Evolutionary conservation across 2,888 invertebrate genomes (phyloP).

Genomic region (Perizoma affinitatum): DNA sequence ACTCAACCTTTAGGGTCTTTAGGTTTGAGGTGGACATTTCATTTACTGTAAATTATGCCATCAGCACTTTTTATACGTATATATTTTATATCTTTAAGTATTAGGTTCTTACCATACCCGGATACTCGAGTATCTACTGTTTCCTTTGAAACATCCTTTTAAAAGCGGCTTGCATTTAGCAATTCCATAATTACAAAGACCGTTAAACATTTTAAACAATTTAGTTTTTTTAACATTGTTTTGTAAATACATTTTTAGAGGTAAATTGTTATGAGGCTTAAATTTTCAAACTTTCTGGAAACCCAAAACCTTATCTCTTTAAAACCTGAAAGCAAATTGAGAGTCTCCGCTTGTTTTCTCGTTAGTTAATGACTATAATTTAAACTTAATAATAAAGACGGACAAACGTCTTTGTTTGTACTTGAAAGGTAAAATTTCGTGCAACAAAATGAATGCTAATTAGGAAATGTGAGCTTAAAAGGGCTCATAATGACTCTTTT

Average conservation of each 20-base stretch:
- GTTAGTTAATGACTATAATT: slow-evolving; percentile 78
- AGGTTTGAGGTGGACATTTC: slow-evolving; percentile 36
- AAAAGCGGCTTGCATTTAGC: slow-evolving; percentile 19
- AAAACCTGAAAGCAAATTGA: slow-evolving; percentile 64
- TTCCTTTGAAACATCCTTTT: slow-evolving; percentile 11
- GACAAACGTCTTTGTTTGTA: slow-evolving; percentile 75
- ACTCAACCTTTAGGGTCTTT: slow-evolving; percentile 35
- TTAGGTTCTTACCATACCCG: slow-evolving; percentile 2
- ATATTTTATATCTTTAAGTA: slow-evolving; percentile 4
- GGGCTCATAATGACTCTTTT: slow-evolving; percentile 23
- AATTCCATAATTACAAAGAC: slow-evolving; percentile 25
- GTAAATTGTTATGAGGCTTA: slow-evolving; percentile 39
- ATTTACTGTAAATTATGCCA: slow-evolving; percentile 36
- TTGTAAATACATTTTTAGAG: slow-evolving; percentile 29
- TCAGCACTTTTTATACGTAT: slow-evolving; percentile 26
- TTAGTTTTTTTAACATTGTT: slow-evolving; percentile 23
- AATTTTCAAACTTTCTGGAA: slow-evolving; percentile 55
- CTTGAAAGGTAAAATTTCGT: slow-evolving; percentile 73
- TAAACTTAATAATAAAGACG: slow-evolving; percentile 78
- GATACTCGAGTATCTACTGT: slow-evolving; percentile 4
- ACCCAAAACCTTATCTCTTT: slow-evolving; percentile 60
- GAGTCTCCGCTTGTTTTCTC: slow-evolving; percentile 65
- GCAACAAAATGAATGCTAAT: slow-evolving; percentile 70
- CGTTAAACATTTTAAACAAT: slow-evolving; percentile 25
- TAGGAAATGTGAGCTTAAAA: slow-evolving; percentile 69